Evolutionary conservation across 2,113 vertebrate genomes (phyloP).

Genomic region (Sebastes fasciatus): DNA sequence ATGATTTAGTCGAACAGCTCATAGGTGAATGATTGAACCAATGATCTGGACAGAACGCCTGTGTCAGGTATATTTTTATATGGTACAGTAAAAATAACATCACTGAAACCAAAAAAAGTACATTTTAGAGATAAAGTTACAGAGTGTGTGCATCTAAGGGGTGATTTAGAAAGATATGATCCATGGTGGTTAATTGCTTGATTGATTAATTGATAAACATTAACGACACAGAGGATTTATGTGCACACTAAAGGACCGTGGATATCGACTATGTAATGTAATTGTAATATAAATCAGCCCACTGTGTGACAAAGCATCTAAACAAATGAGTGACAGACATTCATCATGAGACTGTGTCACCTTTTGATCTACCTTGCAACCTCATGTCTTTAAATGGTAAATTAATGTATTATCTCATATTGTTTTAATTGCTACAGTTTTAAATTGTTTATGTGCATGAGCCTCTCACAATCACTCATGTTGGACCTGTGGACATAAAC

Average conservation of each 20-base stretch:
- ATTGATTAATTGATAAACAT: conserved; percentile 72
- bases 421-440: background rate
- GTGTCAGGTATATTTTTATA: background rate
- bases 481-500: background rate
- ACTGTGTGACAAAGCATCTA: conserved; percentile 14
- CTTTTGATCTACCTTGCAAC: background rate
- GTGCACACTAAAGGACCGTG: conserved; percentile 40
- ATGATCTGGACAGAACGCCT: background rate
- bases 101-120: background rate
- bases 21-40: background rate
- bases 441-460: background rate
- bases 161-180: conserved; percentile 23
- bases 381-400: background rate
- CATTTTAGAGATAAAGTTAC: background rate
- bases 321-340: background rate
- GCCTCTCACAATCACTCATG: background rate
- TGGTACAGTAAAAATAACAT: background rate
- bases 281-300: conserved; percentile 64
- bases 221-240: conserved; percentile 63
- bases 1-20: background rate
- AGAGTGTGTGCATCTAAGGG: background rate
- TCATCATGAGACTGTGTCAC: background rate
- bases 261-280: conserved; percentile 51
- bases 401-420: background rate
- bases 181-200: conserved; percentile 61